Evolutionary conservation across 2,888 invertebrate genomes (phyloP).

Genomic region (Drosophila paucipuncta): DNA sequence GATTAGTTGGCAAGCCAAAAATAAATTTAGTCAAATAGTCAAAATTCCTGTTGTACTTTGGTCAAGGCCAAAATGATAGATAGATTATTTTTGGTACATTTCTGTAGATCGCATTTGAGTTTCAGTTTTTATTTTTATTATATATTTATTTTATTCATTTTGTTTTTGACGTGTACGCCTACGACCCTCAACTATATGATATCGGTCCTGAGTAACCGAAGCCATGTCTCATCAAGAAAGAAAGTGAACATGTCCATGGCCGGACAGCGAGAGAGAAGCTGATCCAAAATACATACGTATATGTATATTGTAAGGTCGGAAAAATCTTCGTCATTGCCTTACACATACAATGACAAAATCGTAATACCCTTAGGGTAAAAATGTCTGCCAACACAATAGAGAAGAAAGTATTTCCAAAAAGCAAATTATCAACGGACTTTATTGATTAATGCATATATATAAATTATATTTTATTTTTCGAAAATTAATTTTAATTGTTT

Average conservation of each 20-base stretch:
- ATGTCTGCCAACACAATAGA: background rate
- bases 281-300: background rate
- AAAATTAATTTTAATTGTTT: conserved; percentile 44
- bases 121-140: background rate
- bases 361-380: too few relatives aligned
- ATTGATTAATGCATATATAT: conserved; percentile 42
- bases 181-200: background rate
- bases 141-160: background rate
- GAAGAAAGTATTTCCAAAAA: background rate
- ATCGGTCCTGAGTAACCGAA: background rate
- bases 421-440: conserved; percentile 32
- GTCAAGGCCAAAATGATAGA: background rate
- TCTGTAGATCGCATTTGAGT: background rate
- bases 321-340: background rate
- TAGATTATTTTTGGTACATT: background rate
- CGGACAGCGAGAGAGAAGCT: background rate
- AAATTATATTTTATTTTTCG: conserved; percentile 46
- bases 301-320: background rate
- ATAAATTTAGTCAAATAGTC: background rate
- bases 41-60: background rate
- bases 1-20: background rate
- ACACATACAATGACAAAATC: too few relatives aligned
- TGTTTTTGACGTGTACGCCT: background rate
- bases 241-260: background rate
- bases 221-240: background rate